Evolutionary conservation across 2,113 vertebrate genomes (phyloP).

Genomic region (Leiothrix lutea): DNA sequence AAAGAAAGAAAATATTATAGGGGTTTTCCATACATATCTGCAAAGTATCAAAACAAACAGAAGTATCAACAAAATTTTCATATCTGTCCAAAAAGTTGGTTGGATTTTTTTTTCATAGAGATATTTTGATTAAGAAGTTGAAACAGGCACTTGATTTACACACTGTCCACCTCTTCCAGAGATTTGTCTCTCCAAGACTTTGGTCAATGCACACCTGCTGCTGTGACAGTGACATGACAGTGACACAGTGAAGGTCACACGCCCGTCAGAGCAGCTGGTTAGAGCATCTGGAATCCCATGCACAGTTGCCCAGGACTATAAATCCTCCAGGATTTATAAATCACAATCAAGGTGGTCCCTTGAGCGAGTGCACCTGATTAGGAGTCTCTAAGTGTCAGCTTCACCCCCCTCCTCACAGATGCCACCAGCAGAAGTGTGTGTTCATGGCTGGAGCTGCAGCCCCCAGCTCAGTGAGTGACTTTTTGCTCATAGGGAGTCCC

Average conservation of each 20-base stretch:
- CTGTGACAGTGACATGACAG: background rate
- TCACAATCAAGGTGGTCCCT: accelerated
- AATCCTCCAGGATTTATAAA: background rate
- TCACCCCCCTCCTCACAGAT: background rate
- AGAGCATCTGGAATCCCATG: accelerated
- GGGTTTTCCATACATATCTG: accelerated
- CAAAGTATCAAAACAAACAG: background rate
- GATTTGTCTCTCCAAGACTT: background rate
- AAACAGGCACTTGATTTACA: background rate
- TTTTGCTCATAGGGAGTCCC: accelerated
- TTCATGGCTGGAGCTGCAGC: background rate
- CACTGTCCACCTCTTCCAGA: background rate
- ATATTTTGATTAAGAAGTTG: background rate
- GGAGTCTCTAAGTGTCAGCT: background rate
- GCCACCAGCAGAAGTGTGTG: background rate
- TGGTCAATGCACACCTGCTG: background rate
- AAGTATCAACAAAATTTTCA: accelerated
- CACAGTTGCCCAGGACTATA: background rate
- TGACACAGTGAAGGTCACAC: background rate
- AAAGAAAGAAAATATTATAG: background rate
- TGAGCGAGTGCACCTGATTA: accelerated
- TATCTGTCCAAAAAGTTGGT: background rate
- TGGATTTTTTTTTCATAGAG: background rate
- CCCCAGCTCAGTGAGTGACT: background rate
- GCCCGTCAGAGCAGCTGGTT: background rate